Percentiles rank a stretch among this genome's conserved stretches.
phyloP scores from a whole-genome alignment of 2,113 vertebrate genomes.

The Potamarius usumacintae region DNA sequence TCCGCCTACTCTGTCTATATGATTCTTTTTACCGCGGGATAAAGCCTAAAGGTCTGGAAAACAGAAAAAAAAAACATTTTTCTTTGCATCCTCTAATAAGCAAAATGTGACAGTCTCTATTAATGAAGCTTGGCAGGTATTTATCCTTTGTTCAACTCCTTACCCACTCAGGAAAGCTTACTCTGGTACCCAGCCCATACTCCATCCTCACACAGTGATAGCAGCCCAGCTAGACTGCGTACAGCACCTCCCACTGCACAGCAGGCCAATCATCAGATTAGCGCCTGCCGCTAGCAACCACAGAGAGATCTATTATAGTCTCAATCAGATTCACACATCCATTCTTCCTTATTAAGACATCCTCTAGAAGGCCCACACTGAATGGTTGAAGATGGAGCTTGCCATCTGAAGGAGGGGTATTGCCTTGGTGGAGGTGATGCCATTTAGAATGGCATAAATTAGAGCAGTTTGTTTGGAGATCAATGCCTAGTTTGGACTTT shows the following conservation, averaged over 20 bases:
- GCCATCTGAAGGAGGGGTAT: not conserved
- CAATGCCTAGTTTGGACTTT: slow-evolving; percentile 40
- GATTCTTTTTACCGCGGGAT: not conserved
- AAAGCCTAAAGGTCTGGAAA: not conserved
- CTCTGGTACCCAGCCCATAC: slow-evolving; percentile 8
- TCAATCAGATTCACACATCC: slow-evolving; percentile 30
- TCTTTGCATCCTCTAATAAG: not conserved
- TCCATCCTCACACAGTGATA: slow-evolving; percentile 31
- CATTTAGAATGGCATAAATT: slow-evolving; percentile 46
- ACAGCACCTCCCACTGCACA: slow-evolving; percentile 49
- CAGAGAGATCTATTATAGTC: slow-evolving; percentile 42
- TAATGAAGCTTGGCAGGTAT: slow-evolving; percentile 48
- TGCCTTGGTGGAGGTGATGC: slow-evolving; percentile 20
- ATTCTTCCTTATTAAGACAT: slow-evolving; percentile 40
- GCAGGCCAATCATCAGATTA: slow-evolving; percentile 55
- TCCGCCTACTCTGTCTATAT: not conserved
- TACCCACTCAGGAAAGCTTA: slow-evolving; percentile 5
- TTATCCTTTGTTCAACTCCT: slow-evolving; percentile 24
- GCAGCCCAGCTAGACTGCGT: slow-evolving; percentile 30
- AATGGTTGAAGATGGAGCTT: slow-evolving; percentile 11
- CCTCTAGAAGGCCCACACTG: slow-evolving; percentile 12
- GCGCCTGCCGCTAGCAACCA: slow-evolving; percentile 35
- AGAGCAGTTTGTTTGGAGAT: slow-evolving; percentile 27
- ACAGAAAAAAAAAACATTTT: not conserved
- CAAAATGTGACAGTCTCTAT: slow-evolving; percentile 29